Evolutionary conservation across 2,797 vertebrate species (phyloP).

Genomic region (Neosalanx taihuensis): DNA sequence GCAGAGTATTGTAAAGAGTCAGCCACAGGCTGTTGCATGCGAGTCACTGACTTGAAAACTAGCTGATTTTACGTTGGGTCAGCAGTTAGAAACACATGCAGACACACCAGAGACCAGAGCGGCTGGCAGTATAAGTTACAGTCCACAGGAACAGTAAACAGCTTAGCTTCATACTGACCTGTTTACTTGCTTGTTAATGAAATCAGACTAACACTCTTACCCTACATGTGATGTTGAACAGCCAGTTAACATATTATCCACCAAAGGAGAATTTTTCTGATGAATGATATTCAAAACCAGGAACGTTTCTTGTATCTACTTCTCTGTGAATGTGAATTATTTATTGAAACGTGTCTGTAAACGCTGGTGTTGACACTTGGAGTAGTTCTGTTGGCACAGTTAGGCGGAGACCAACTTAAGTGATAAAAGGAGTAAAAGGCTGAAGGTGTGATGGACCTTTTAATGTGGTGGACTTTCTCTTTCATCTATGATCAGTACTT

Average conservation of each 20-base stretch:
- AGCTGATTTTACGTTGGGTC: constrained; percentile 40
- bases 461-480: neutral
- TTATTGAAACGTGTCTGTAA: constrained; percentile 1
- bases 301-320: constrained; percentile 18
- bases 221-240: too few relatives aligned
- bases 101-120: neutral
- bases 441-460: constrained; percentile 7
- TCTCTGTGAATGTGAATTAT: constrained; percentile 12
- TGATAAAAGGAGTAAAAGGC: constrained; percentile 26
- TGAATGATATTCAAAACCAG: neutral
- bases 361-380: constrained; percentile 49
- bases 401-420: constrained; percentile 13
- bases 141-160: neutral
- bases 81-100: constrained; percentile 31
- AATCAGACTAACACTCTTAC: too few relatives aligned
- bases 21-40: constrained; percentile 31
- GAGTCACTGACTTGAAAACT: constrained; percentile 43
- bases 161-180: neutral
- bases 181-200: neutral
- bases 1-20: constrained; percentile 54
- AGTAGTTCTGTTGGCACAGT: constrained; percentile 35
- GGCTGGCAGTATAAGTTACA: constrained; percentile 6
- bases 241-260: too few relatives aligned
- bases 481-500: neutral
- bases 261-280: neutral